Evolutionary conservation across 2,797 vertebrate species (phyloP).

Genomic region (Staurois parvus): DNA sequence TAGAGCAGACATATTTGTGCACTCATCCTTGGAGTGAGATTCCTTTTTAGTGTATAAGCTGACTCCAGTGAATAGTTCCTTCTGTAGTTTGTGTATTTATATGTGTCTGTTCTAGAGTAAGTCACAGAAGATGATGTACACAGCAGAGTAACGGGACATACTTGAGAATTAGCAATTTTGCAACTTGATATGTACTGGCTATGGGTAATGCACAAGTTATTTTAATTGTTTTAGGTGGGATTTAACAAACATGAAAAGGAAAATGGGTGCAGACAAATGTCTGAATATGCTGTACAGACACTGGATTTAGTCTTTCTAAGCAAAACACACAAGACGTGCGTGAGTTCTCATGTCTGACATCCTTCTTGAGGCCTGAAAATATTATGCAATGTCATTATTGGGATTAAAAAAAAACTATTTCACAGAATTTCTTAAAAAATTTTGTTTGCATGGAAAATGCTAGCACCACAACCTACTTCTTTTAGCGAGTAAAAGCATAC

Average conservation of each 20-base stretch:
- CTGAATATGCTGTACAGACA: not conserved
- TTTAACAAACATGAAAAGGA: not conserved
- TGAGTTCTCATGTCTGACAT: not conserved
- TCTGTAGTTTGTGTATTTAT: not conserved
- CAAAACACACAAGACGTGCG: not conserved
- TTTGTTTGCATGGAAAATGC: too few species aligned
- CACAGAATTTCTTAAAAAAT: too few species aligned
- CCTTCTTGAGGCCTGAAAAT: too few species aligned
- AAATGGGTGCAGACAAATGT: not conserved
- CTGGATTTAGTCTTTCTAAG: not conserved
- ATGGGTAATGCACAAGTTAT: conserved; percentile 1
- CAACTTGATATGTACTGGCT: not conserved
- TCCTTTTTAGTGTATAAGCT: not conserved
- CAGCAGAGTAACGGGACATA: not conserved
- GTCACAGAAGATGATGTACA: not conserved
- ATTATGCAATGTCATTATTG: too few species aligned
- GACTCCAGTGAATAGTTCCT: conserved; percentile 19
- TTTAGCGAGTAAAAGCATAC: too few species aligned
- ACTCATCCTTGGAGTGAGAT: conserved; percentile 33
- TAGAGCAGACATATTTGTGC: conserved; percentile 31
- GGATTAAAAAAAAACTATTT: too few species aligned
- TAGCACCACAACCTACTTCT: too few species aligned
- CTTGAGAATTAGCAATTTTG: not conserved
- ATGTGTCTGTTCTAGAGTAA: not conserved
- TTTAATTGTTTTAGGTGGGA: not conserved